Evolutionary conservation across 2,888 invertebrate species (phyloP), one percentile per base, ranked within the genome.

Genomic region (Lysandra coridon): DNA sequence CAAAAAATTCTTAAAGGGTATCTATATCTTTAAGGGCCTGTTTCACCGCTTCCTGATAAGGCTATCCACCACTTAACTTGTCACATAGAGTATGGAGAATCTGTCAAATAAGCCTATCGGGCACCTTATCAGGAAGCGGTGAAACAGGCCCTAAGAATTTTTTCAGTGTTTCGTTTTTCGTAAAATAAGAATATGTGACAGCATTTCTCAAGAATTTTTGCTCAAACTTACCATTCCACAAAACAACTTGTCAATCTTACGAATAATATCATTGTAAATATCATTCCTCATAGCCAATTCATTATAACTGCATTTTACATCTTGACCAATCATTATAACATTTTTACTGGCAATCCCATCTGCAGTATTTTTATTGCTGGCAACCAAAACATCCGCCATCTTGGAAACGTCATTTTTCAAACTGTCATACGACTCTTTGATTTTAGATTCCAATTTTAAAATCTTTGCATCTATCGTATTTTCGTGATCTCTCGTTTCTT

Each of bases 241-340:
- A 85, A 92, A 93, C 17, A 94, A 83, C 81, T 90, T 92, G 85
- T 94, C 94, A 81, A 94, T 94, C 83, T 93, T 93, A 84, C 85
- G 89, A 79, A 94, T 93, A 82, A 94, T 90, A 73, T 85, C 86
- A 83, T 93, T 94, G 79, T 94, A 94, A 40, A 94, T 94, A 79
- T 94, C 91, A 83, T 90, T 94, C 37, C 84, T 88, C 14, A 90
- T 83, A 78, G 87, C 87, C 64, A 93, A 82, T 80, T 93, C 90
- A 79, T 89, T 92, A 49, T 87, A 88, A 79, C 85, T 90, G 78
- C 83, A 87, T 83, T 89, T 92, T 5, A 91, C 82, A 83, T 91
- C 88, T 60, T 92, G 92, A 4, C 90, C 91, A 23, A 94, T 85
- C 78, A 93, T 82, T 79, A 91, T 87, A 30, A 93, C 89, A 60